Conservation (phyloP, 2,797 vertebrate species). For the Alosa sapidissima region DNA sequence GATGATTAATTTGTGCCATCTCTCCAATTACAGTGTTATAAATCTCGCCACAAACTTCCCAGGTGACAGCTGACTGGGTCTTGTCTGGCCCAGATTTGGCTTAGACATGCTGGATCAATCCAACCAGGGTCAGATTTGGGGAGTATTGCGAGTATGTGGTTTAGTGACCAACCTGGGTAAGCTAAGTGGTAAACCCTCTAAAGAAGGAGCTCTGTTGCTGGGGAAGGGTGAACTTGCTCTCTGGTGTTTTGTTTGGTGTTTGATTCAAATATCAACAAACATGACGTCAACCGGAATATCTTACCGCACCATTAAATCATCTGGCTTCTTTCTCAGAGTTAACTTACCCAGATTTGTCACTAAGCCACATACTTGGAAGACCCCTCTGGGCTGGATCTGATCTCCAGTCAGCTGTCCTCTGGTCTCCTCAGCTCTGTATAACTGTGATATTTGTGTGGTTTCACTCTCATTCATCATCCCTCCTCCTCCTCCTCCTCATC, state of each 20-base stretch:
- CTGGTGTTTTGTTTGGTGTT: too few relatives aligned
- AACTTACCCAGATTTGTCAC: too few relatives aligned
- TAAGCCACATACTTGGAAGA: too few relatives aligned
- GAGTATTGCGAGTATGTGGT: too few relatives aligned
- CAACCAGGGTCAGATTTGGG: neutral
- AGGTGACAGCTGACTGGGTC: neutral
- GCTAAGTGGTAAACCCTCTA: too few relatives aligned
- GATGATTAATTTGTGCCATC: conserved; percentile 7
- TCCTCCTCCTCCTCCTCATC: neutral
- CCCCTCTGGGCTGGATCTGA: neutral
- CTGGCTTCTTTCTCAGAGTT: too few relatives aligned
- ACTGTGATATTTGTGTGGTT: conserved; percentile 11
- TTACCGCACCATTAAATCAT: too few relatives aligned
- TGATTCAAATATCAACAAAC: too few relatives aligned
- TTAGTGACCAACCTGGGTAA: too few relatives aligned
- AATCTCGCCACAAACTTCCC: neutral
- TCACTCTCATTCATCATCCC: conserved; percentile 16
- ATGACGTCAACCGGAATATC: too few relatives aligned
- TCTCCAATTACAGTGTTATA: neutral
- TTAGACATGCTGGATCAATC: neutral
- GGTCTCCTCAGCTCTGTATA: neutral
- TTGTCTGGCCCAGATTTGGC: neutral
- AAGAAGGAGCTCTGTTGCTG: too few relatives aligned
- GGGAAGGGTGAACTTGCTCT: too few relatives aligned
- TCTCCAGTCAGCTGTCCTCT: neutral